Base-by-base conservation (phyloP, 2,113 vertebrate genomes). In the Formicarius rufipectus region DNA sequence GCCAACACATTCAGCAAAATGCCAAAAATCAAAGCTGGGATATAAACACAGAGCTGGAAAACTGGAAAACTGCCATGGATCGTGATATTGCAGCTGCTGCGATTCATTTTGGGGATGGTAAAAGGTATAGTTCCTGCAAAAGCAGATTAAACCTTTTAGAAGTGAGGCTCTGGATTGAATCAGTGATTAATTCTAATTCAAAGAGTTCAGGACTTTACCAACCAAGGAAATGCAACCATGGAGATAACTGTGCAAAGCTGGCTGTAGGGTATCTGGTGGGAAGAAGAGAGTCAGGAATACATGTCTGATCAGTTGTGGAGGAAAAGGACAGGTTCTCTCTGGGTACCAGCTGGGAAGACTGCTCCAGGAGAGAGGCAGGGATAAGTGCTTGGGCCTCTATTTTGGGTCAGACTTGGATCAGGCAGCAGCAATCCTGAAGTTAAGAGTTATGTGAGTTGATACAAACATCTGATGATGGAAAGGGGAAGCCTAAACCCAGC, bases 1-100 rank as follows among this genome's bases (percentile, higher is more conserved):
- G 97, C 97, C 82, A 97, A 35, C 8, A 63, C 6, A 0, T 98
- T 98, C 68, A 98, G 95, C 47, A 97, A 25, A 58, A 97, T 40
- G 7, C 98, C 98, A 35, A 97, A 77, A 58, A 60, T 6, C 19
- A 97, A 89, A 64, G 95, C 73, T 0, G 95, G 91, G 50, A 80
- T 39, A 45, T 94, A 96, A 91, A 97, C 14, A 40, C 86, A 89
- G 14, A 96, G 24, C 68, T 97, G 96, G 83, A 97, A 62, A 49
- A 87, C 24, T 0, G 87, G 13, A n/a, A 98, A 90, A 45, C 12
- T 81, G 60, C 78, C 69, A 33, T 77, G 12, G 39, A 28, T 59
- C 66, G 80, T 87, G 80, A 94, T 82, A 33, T 17, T 90, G 84
- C 96, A 97, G 60, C 10, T 75, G 56, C 33, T 92, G 87, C 7